Evolutionary conservation across 2,797 vertebrate genomes (phyloP), one percentile per base, ranked within the genome.

Genomic region (Eleutherodactylus coqui): DNA sequence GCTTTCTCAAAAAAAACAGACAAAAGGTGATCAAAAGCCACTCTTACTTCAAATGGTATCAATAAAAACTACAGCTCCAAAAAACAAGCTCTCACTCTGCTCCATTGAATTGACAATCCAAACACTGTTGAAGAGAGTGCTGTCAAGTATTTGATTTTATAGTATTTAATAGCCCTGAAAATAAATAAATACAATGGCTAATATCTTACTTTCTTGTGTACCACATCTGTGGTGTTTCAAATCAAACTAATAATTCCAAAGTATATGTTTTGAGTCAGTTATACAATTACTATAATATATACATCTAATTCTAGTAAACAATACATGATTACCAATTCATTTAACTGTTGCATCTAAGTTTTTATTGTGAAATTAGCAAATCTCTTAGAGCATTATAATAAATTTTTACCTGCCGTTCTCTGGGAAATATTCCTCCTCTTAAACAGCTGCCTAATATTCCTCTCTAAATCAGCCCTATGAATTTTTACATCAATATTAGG

Each of bases 371-470:
- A 87, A 92, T 91, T 89, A 91, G 87, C 51, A 87, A 89, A 82
- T 87, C 64, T 88, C 85, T 89, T 70, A 84, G 88, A 67, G 88
- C 67, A 81, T 89, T 88, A 90, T 88, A 91, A 89, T 88, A 89
- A 76, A 86, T 92, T 89, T 90, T 88, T 88, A 84, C 79, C 75
- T 86, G 41, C 3, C 82, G 80, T 83, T 78, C 43, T 87, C 75
- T 88, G 87, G 45, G 89, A 88, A 89, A 87, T 60, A 84, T 91
- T 88, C 83, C 87, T 88, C 90, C 92, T 89, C 83, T 88, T 83
- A 90, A 92, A 91, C 90, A 90, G 72, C 90, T 93, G 91, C 90
- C 90, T 89, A 89, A 90, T 88, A 86, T 88, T 87, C 88, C 84
- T 87, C 64, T 89, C 47, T 89, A 93, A 92, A 92, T 90, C 78